Conservation (phyloP, 2,113 vertebrate genomes). For the Brienomyrus brachyistius region DNA sequence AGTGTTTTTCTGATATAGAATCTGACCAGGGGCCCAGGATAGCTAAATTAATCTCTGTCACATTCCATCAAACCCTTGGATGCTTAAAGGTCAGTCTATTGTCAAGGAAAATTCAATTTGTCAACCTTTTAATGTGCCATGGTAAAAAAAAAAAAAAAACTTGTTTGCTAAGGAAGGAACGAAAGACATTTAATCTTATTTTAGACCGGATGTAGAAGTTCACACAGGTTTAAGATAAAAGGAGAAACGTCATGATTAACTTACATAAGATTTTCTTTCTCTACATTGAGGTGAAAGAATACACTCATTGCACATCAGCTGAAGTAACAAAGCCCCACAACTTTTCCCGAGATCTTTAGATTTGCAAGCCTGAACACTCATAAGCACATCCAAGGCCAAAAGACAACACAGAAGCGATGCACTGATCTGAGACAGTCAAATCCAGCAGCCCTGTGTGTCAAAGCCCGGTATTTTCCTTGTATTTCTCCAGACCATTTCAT, state of each 20-base stretch:
- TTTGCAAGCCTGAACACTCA: neutral
- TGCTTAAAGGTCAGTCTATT: conserved; percentile 23
- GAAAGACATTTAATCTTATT: conserved; percentile 12
- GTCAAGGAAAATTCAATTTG: conserved; percentile 25
- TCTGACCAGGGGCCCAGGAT: conserved; percentile 10
- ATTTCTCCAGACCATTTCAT: neutral
- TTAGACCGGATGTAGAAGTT: neutral
- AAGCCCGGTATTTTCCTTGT: neutral
- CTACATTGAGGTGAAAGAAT: neutral
- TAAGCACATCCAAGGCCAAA: neutral
- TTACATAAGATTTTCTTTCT: neutral
- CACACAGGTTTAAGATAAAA: neutral
- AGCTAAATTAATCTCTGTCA: conserved; percentile 21
- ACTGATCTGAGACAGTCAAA: neutral
- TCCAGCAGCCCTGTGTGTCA: neutral
- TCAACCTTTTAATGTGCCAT: conserved; percentile 23
- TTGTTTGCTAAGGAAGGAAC: neutral
- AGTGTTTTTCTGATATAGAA: conserved; percentile 1
- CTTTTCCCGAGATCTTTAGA: neutral
- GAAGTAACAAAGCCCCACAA: neutral
- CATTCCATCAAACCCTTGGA: conserved; percentile 16
- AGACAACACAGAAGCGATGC: neutral
- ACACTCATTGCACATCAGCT: neutral
- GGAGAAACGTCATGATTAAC: neutral
- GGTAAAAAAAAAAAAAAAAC: conserved; percentile 11